A percentile compares a stretch with the other conserved stretches of the same genome.
Conservation (phyloP, 2,888 invertebrate species). For the Pseudococcus viburni region DNA sequence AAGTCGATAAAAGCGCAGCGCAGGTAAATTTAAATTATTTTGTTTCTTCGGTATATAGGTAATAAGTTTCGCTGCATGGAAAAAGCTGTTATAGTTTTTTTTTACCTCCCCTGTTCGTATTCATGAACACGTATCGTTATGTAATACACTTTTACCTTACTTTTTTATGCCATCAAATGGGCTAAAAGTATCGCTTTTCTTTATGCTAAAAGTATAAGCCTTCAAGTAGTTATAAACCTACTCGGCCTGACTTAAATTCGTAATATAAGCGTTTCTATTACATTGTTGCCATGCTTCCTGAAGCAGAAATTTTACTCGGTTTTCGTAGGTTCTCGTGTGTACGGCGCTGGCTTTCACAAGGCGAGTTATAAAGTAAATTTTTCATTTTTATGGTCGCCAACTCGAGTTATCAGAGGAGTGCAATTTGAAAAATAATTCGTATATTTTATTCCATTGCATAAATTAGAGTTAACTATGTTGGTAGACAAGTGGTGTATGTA, state of each 20-base stretch:
- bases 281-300: neutral
- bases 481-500: too few species aligned
- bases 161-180: constrained; percentile 27
- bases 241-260: constrained; percentile 27
- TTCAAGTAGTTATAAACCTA: constrained; percentile 18
- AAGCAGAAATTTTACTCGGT: neutral
- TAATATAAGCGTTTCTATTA: neutral
- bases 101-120: neutral
- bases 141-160: constrained; percentile 15
- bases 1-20: constrained; percentile 23
- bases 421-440: neutral
- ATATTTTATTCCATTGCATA: too few species aligned
- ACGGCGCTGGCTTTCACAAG: neutral
- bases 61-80: constrained; percentile 20
- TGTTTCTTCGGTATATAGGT: constrained; percentile 5
- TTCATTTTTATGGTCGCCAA: neutral
- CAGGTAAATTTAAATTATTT: constrained; percentile 16
- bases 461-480: too few species aligned
- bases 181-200: constrained; percentile 35
- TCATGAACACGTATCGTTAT: constrained; percentile 22
- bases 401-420: neutral
- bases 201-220: constrained; percentile 31
- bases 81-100: constrained; percentile 24
- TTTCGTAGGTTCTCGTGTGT: neutral
- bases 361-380: neutral